Evolutionary conservation across 2,797 vertebrate species (phyloP), one percentile per base, ranked within the genome.

Genomic region (Nothura maculosa): DNA sequence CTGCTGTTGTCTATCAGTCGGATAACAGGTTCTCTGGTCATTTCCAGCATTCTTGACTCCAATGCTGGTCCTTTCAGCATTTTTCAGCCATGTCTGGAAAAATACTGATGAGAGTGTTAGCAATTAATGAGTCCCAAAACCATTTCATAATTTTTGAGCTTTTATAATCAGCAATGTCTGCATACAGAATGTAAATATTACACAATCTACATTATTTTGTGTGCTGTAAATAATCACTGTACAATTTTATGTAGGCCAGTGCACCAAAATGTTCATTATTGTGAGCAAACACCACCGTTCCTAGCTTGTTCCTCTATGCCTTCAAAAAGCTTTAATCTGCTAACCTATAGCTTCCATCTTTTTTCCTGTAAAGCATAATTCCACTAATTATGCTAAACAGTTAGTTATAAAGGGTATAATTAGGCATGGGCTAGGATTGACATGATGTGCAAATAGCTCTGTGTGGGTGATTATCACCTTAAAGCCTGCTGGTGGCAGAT

Each of bases 121-220:
- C 94, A 96, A 97, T 97, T 97, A 96, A 97, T 97, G 97, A 97
- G 93, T 97, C 97, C 97, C 96, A 94, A 97, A 98, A 97, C 97
- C 87, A 83, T 93, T 70, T 87, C 81, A 77, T 81, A 91, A 89
- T 70, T 92, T 47, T 79, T 86, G 89, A 97, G 62, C 36, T 32
- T 78, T 91, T 85, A 36, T 58, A n/a, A 85, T 68, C 54, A 55
- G 50, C 81, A 83, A 50, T 90, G 76, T 60, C 67, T 95, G 94
- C 48, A 78, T 78, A 36, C 30, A 55, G 28, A 85, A 40, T 79
- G 67, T 63, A 92, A 83, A 68, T 81, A 92, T 93, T 83, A 61
- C 77, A 61, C 93, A 90, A 91, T 67, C 8, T 20, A 48, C 81
- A 50, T 96, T 88, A 91, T 63, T 96, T 90, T 92, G 62, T 80